phyloP scores from a whole-genome alignment of 2,888 invertebrate genomes.

The Stenchaetothrips biformis region DNA sequence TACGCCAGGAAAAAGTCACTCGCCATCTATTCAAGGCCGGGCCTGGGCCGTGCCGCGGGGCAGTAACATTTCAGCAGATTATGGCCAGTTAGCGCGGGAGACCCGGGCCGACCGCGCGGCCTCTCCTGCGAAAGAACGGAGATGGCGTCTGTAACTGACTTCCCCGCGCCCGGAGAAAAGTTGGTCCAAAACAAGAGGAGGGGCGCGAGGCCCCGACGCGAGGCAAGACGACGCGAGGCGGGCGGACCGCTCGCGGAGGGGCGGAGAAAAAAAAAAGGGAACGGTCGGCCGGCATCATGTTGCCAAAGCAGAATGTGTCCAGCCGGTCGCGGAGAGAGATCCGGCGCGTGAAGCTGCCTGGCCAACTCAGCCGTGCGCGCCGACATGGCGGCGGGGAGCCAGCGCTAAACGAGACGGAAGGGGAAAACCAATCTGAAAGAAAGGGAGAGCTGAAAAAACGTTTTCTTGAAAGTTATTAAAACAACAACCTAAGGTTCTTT shows the following conservation, averaged over 20 bases:
- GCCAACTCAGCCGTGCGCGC: too few species aligned
- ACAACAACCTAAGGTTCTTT: too few species aligned
- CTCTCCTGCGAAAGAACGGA: slow-evolving; percentile 12
- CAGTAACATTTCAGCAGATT: slow-evolving; percentile 21
- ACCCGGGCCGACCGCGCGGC: background rate
- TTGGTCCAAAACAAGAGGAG: too few species aligned
- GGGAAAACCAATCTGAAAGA: too few species aligned
- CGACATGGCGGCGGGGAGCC: too few species aligned
- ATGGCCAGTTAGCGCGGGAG: slow-evolving; percentile 21
- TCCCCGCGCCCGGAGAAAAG: background rate
- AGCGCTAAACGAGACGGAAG: too few species aligned
- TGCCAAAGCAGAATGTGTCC: background rate
- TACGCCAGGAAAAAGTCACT: background rate
- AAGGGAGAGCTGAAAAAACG: too few species aligned
- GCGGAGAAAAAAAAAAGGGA: background rate
- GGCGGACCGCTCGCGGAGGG: too few species aligned
- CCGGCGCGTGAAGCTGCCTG: too few species aligned
- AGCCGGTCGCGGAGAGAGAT: background rate
- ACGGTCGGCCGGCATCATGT: background rate
- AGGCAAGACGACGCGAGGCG: too few species aligned
- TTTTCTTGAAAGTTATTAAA: too few species aligned
- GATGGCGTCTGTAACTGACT: slow-evolving; percentile 21
- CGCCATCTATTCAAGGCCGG: slow-evolving; percentile 15
- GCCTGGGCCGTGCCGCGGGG: background rate
- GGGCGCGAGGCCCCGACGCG: too few species aligned